Percentiles rank a stretch among this genome's conserved stretches.
phyloP scores from a whole-genome alignment of 2,888 invertebrate species.

The Acanthosepion esculentum region DNA sequence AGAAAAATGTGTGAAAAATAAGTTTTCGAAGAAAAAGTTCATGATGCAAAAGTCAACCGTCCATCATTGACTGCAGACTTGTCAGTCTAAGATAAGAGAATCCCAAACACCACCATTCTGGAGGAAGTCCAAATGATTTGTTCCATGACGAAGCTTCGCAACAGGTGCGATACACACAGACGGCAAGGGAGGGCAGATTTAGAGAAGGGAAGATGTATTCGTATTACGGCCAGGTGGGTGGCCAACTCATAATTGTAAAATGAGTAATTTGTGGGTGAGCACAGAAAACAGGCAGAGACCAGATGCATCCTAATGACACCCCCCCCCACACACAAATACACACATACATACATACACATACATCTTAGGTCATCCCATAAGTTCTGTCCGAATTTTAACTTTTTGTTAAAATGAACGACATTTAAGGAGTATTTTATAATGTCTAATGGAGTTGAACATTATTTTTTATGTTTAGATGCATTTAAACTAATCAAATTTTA shows the following conservation, averaged over 20 bases:
- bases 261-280: background rate
- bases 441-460: no score
- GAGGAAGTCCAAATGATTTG: background rate
- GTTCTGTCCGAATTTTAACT: no score
- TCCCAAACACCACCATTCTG: background rate
- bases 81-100: background rate
- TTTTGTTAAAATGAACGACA: no score
- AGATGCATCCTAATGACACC: background rate
- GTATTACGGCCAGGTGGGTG: background rate
- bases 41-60: background rate
- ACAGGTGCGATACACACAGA: background rate
- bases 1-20: background rate
- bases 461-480: no score
- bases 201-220: background rate
- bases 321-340: background rate
- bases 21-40: background rate
- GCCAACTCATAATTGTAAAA: background rate
- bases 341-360: background rate
- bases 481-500: no score
- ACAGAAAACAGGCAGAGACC: background rate
- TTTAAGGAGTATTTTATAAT: no score
- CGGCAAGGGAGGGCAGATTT: background rate
- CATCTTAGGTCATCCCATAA: no score
- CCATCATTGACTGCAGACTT: background rate
- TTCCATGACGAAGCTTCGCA: background rate